Conservation (phyloP, 2,888 invertebrate species). For the Meloe dianella region DNA sequence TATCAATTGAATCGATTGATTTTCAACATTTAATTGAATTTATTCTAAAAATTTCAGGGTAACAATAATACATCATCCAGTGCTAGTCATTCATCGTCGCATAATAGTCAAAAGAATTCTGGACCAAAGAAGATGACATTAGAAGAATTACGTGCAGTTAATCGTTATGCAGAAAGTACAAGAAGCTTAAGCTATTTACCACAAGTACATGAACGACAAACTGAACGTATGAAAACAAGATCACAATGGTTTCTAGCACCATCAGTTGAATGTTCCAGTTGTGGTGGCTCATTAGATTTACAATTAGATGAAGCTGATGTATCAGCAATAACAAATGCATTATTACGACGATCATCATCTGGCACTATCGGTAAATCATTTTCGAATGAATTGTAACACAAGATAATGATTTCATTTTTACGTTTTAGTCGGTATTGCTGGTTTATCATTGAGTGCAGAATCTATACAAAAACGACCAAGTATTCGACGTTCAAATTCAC, state of each 20-base stretch:
- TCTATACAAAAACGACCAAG: constrained; percentile 67
- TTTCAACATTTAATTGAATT: constrained; percentile 1
- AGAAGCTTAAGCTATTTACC: constrained; percentile 90
- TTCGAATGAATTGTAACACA: constrained; percentile 19
- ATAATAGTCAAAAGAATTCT: constrained; percentile 65
- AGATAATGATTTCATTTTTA: constrained; percentile 34
- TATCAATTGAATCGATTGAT: background rate
- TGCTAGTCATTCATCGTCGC: constrained; percentile 69
- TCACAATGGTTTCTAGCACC: constrained; percentile 96
- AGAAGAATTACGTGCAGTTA: constrained; percentile 84
- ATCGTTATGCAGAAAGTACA: constrained; percentile 90
- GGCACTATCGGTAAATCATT: constrained; percentile 63
- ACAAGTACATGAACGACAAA: constrained; percentile 95
- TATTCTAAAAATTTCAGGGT: constrained; percentile 44
- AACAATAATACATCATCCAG: constrained; percentile 73
- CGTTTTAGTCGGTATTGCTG: constrained; percentile 64
- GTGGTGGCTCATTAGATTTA: constrained; percentile 59
- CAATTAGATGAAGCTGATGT: constrained; percentile 58
- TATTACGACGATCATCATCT: constrained; percentile 63
- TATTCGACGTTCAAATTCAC: constrained; percentile 64
- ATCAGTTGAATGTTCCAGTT: constrained; percentile 61
- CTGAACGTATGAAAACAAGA: constrained; percentile 94
- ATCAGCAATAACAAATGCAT: constrained; percentile 55
- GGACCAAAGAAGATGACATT: constrained; percentile 74
- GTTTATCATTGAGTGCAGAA: constrained; percentile 69